Base-by-base conservation (phyloP, 1,140 invertebrate genomes). In the Cydia splendana region DNA sequence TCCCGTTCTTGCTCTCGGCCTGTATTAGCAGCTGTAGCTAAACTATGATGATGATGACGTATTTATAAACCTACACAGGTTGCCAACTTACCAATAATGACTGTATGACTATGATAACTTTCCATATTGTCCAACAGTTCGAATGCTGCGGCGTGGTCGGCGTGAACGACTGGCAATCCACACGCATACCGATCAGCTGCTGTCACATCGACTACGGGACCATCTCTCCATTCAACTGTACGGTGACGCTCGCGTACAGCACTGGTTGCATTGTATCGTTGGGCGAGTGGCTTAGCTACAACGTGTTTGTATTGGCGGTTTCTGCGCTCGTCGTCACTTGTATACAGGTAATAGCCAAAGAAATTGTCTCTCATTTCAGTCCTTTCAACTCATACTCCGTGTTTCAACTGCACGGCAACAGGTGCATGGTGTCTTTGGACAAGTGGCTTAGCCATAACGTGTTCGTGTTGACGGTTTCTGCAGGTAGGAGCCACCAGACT, bases 71-170 rank as follows among this genome's bases (percentile, higher is more conserved):
- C 30, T 38, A 38, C 34, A 42, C 38, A 42, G 38, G 1, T 42
- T 10, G 7, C 38, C 6, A 38, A 0, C 7, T 38, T 38, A 6
- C 34, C 5, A 38, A 38, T 38, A 38, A 34, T 34, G 30, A 34
- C 30, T n/a, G n/a, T n/a, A n/a, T n/a, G n/a, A n/a, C n/a, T n/a
- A n/a, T n/a, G n/a, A n/a, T n/a, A n/a, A n/a, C n/a, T n/a, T n/a
- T n/a, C n/a, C n/a, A n/a, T n/a, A n/a, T n/a, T 73, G 78, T 76
- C 65, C 84, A 87, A 18, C 76, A 96, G 95, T 93, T 95, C 77
- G 88, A 93, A 79, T 96, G 95, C 80, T 96, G 95, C 79, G 95
- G 95, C n/a, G 91, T 95, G 9, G 82, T 88, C 0, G 91, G 93
- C n/a, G 92, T 90, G 4, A 77, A 86, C 15, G 94, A 95, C 81